A percentile compares a stretch with the other conserved stretches of the same genome.
Conservation (phyloP, 1,140 invertebrate species). For the Bombyx mandarina region DNA sequence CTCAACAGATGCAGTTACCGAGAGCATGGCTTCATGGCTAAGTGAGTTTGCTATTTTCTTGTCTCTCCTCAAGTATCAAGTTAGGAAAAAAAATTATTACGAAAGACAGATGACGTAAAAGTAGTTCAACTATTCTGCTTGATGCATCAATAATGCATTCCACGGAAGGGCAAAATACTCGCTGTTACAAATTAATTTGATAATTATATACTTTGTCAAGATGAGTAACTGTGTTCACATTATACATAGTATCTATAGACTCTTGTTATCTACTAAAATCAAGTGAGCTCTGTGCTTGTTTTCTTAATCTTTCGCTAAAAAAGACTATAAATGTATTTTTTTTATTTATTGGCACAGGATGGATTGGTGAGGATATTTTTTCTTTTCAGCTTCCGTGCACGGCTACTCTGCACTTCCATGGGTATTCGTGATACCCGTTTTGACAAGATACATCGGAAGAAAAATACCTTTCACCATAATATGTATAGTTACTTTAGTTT, state of each 20-base stretch:
- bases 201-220: no score
- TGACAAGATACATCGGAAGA: slow-evolving; percentile 21
- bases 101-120: no score
- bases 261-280: no score
- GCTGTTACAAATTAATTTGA: no score
- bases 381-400: slow-evolving; percentile 21
- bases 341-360: not conserved
- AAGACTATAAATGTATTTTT: not conserved
- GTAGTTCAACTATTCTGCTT: no score
- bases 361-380: slow-evolving; percentile 1
- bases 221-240: no score
- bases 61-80: not conserved
- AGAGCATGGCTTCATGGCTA: slow-evolving; percentile 16
- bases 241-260: no score
- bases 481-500: slow-evolving; percentile 11
- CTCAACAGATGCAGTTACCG: slow-evolving; percentile 7
- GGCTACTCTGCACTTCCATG: slow-evolving; percentile 20
- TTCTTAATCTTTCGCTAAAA: no score
- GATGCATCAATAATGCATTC: no score
- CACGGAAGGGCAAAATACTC: no score
- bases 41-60: slow-evolving; percentile 1
- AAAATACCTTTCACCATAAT: slow-evolving; percentile 18
- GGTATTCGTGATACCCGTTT: slow-evolving; percentile 18
- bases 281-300: no score
- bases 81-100: no score